A percentile compares a stretch with the other conserved stretches of the same genome.
phyloP scores from a whole-genome alignment of 2,797 vertebrate genomes.

The Urosaurus nigricauda region DNA sequence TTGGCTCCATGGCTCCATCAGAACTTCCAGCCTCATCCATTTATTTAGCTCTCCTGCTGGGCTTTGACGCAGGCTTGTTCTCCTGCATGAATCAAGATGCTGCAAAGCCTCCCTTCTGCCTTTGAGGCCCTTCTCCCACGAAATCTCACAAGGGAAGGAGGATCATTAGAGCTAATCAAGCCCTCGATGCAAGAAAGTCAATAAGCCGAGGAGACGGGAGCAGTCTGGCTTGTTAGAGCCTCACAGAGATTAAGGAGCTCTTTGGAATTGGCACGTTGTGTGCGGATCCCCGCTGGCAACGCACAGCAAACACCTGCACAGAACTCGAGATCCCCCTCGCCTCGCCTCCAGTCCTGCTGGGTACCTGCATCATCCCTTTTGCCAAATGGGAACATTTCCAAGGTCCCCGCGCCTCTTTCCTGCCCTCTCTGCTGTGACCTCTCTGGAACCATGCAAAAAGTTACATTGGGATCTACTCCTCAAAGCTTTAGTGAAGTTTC shows the following conservation, averaged over 20 bases:
- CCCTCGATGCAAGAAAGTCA: not conserved
- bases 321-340: too few relatives aligned
- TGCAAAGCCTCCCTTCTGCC: slow-evolving; percentile 32
- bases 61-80: not conserved
- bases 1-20: too few relatives aligned
- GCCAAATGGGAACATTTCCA: too few relatives aligned
- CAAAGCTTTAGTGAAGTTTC: not conserved
- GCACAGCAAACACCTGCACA: not conserved
- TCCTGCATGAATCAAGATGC: rapidly evolving
- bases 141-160: not conserved
- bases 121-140: not conserved
- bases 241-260: rapidly evolving
- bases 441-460: not conserved
- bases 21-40: not conserved
- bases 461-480: too few relatives aligned
- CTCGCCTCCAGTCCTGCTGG: not conserved
- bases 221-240: slow-evolving; percentile 5
- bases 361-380: too few relatives aligned
- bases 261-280: slow-evolving; percentile 8
- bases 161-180: slow-evolving; percentile 13
- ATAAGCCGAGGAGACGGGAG: slow-evolving; percentile 37
- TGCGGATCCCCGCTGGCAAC: slow-evolving; percentile 31
- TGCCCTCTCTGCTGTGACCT: too few relatives aligned
- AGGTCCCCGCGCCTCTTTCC: too few relatives aligned
- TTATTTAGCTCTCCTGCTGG: not conserved